phyloP scores from a whole-genome alignment of 1,140 invertebrate genomes.

The Dolichoris vasculosae region DNA sequence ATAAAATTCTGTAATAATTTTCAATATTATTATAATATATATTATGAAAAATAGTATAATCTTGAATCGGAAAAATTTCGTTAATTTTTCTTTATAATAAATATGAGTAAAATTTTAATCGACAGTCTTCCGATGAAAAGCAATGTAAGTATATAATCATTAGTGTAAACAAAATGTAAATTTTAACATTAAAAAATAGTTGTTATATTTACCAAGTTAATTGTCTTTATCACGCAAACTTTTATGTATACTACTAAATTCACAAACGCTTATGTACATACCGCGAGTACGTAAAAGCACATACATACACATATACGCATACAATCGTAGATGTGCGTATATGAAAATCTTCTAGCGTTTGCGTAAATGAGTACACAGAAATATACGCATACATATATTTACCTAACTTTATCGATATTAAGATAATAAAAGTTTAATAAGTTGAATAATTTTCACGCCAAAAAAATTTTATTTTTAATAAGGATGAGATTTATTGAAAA shows the following conservation, averaged over 20 bases:
- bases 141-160: not conserved
- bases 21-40: not conserved
- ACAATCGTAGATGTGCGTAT: not conserved
- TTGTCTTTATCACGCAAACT: not conserved
- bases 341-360: not conserved
- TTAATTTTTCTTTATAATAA: no score
- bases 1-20: no score
- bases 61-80: no score
- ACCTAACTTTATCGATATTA: not conserved
- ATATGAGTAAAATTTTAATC: no score
- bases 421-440: not conserved
- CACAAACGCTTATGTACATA: not conserved
- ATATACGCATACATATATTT: not conserved
- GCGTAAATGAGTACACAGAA: no score
- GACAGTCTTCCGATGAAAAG: not conserved
- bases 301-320: not conserved
- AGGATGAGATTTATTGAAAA: constrained; percentile 12
- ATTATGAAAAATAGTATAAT: no score
- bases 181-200: not conserved
- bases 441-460: not conserved
- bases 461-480: not conserved
- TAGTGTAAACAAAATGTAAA: not conserved
- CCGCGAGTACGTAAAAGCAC: no score
- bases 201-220: not conserved
- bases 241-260: not conserved